These are phyloP conservation scores for Anagyrus pseudococci DNA, from an alignment of 2,888 invertebrate species.

Conservation along the genomic window DNA sequence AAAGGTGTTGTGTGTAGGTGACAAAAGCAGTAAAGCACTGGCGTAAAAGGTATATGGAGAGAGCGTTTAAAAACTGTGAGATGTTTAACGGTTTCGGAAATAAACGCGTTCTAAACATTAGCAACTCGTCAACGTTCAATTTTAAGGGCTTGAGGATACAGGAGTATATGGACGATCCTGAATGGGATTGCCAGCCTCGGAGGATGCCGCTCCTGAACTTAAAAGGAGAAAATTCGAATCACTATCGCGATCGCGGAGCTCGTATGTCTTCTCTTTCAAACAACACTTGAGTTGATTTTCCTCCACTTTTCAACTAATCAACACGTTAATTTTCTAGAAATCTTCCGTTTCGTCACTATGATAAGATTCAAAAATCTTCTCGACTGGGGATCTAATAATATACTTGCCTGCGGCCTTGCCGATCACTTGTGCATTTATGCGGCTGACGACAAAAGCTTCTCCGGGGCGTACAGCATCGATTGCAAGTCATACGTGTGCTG, in stretches of 20 bases:
- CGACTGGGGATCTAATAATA: constrained; percentile 50
- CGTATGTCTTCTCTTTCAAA: constrained; percentile 14
- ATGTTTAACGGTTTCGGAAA: constrained; percentile 35
- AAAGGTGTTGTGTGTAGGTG: constrained; percentile 8
- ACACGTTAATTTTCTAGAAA: constrained; percentile 23
- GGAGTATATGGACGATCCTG: constrained; percentile 24
- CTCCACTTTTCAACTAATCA: constrained; percentile 6
- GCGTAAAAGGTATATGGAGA: constrained; percentile 42
- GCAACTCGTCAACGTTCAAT: background rate
- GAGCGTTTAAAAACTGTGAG: constrained; percentile 36
- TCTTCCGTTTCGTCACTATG: constrained; percentile 34
- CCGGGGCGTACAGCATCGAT: constrained; percentile 13
- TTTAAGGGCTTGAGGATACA: background rate
- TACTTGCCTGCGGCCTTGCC: constrained; percentile 40
- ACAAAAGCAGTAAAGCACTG: constrained; percentile 35
- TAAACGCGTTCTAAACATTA: constrained; percentile 41
- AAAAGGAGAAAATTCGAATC: constrained; percentile 27
- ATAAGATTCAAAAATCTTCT: constrained; percentile 36
- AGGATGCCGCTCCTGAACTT: constrained; percentile 34
- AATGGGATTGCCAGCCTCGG: constrained; percentile 36
- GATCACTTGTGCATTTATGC: constrained; percentile 39
- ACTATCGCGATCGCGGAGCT: constrained; percentile 37
- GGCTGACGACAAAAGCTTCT: constrained; percentile 19
- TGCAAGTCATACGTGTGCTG: constrained; percentile 17
- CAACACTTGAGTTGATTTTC: background rate